Evolutionary conservation across 2,797 vertebrate genomes (phyloP).

Genomic region (Gallinago stenura): DNA sequence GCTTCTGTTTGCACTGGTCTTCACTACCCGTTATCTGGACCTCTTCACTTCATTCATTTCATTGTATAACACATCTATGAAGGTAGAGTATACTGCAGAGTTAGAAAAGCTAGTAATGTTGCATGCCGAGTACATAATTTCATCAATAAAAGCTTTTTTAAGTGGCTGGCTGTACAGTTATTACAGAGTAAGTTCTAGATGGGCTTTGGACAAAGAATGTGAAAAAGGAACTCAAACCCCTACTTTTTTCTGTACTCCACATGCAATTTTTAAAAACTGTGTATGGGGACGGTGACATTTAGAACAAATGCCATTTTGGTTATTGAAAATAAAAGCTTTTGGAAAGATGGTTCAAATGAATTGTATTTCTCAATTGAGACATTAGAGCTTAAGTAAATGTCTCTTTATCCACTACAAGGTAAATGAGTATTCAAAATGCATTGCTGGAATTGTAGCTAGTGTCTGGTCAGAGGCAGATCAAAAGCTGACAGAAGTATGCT

Average conservation of each 20-base stretch:
- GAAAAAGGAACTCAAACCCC: not conserved
- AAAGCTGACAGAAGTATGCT: not conserved
- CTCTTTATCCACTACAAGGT: not conserved
- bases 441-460: not conserved
- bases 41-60: slow-evolving; percentile 98
- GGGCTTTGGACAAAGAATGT: not conserved
- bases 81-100: slow-evolving; percentile 82
- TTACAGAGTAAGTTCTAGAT: not conserved
- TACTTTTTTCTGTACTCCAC: not conserved
- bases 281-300: not conserved
- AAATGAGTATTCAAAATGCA: not conserved
- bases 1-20: slow-evolving; percentile 96
- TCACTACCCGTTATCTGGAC: slow-evolving; percentile 98
- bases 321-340: not conserved
- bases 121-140: not conserved
- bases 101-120: not conserved
- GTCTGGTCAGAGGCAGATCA: not conserved
- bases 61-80: slow-evolving; percentile 98
- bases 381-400: not conserved
- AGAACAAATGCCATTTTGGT: not conserved
- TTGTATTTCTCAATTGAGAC: not conserved
- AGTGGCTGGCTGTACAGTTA: not conserved
- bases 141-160: not conserved
- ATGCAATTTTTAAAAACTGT: not conserved
- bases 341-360: not conserved